phyloP scores from a whole-genome alignment of 2,113 vertebrate genomes.

The Paradoxurus hermaphroditus region DNA sequence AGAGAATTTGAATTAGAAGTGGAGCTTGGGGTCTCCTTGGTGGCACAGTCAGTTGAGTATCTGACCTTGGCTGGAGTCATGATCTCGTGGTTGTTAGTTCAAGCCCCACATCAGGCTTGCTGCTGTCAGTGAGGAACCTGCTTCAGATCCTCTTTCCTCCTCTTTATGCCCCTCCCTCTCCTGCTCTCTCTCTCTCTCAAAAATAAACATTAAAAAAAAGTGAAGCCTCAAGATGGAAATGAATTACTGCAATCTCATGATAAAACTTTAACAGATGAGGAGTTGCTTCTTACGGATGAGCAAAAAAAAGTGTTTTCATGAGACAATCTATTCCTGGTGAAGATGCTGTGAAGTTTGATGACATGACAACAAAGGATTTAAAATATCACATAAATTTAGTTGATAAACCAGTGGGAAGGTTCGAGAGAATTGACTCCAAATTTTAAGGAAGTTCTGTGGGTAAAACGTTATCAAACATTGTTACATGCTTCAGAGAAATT shows the following conservation, averaged over 20 bases:
- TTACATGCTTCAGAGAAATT: not conserved
- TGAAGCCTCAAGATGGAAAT: not conserved
- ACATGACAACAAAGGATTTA: not conserved
- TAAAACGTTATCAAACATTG: not conserved
- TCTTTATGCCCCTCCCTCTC: too few species aligned
- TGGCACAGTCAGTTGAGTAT: too few species aligned
- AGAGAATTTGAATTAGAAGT: not conserved
- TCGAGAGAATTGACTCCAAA: not conserved
- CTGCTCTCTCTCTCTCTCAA: too few species aligned
- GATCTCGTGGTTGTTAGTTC: too few species aligned
- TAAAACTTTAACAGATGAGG: not conserved
- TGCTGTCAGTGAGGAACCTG: too few species aligned
- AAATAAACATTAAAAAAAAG: too few species aligned
- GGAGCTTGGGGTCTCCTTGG: not conserved
- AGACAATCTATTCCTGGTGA: not conserved
- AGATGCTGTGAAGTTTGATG: not conserved
- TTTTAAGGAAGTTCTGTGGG: not conserved
- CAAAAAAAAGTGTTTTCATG: not conserved
- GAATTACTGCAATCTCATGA: not conserved
- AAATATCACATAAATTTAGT: not conserved
- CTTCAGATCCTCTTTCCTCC: too few species aligned
- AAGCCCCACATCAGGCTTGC: too few species aligned
- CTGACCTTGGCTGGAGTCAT: too few species aligned
- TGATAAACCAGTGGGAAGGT: not conserved
- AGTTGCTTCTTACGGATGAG: not conserved